Evolutionary conservation across 1,140 invertebrate genomes (phyloP).

Genomic region (Brachionus calyciflorus): DNA sequence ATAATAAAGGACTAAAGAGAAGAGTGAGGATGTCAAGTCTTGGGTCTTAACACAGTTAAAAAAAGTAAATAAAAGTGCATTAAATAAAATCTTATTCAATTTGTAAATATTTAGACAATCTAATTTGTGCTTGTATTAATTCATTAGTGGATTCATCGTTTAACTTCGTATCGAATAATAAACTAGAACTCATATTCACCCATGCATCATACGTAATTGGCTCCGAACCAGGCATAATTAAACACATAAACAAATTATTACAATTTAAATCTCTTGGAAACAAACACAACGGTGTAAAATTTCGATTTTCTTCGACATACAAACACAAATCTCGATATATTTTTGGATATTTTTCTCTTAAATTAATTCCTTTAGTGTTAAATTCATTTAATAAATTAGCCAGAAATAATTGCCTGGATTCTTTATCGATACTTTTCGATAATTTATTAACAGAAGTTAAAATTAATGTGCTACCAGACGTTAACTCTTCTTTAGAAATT

Average conservation of each 20-base stretch:
- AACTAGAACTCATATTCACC: not conserved
- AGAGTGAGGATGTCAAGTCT: too few relatives aligned
- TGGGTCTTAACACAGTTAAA: too few relatives aligned
- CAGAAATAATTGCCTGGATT: conserved; percentile 16
- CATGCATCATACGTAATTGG: conserved; percentile 24
- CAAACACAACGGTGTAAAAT: conserved; percentile 32
- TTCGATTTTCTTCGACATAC: conserved; percentile 34
- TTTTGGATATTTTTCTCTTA: conserved; percentile 35
- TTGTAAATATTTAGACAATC: conserved; percentile 12
- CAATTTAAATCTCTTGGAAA: conserved; percentile 21
- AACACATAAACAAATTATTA: conserved; percentile 40
- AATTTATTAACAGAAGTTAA: conserved; percentile 1
- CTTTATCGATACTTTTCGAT: not conserved
- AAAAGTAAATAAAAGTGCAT: too few relatives aligned
- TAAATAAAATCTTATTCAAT: too few relatives aligned
- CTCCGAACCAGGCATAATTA: conserved; percentile 38
- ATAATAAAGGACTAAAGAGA: too few relatives aligned
- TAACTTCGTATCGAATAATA: not conserved
- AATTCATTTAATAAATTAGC: conserved; percentile 41
- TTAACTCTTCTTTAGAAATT: not conserved
- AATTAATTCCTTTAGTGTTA: conserved; percentile 11
- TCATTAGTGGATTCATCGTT: not conserved
- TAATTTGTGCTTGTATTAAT: not conserved
- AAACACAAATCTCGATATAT: conserved; percentile 34
- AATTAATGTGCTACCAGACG: not conserved